Evolutionary conservation across 2,113 vertebrate species (phyloP), one percentile per base, ranked within the genome.

Genomic region (Lycocorax pyrrhopterus): DNA sequence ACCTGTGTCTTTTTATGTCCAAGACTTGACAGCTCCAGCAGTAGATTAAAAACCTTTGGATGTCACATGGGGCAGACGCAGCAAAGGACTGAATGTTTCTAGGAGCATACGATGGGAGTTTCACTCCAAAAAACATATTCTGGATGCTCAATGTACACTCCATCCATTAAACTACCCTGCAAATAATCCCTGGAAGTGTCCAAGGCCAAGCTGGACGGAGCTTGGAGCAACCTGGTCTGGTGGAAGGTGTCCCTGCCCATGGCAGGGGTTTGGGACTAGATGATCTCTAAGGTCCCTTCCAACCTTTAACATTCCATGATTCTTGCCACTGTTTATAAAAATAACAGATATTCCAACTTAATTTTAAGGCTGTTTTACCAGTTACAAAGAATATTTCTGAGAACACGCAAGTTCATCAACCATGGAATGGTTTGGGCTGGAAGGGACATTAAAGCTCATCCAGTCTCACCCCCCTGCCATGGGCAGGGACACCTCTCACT

Each of bases 1-100:
- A 29, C 9, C 0, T 0, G 0, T 6, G 32, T 5, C 37, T 37
- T 46, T 16, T 62, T 13, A 59, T 5, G 5, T 13, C 72, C 35
- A 58, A 44, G 37, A 27, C n/a, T 6, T 26, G 51, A 80, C 20
- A 84, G 18, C 11, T 62, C 32, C 32, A 63, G 47, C 35, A n/a
- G 5, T 4, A 58, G 13, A 43, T n/a, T 29, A 43, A 76, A 94
- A 90, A 53, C 8, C 32, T 56, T 7, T 9, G 16, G 25, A n/a
- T 14, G 20, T 11, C 26, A 39, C 22, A 29, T 0, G 1, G n/a
- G 10, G n/a, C 7, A 53, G 16, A 41, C 0, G 1, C 6, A 33
- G 53, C 10, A 12, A 46, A 74, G 26, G 41, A 44, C 7, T 44
- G 23, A 84, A 37, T 1, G 6, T 14, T 60, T 56, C 52, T 6